These are phyloP conservation scores for Acanthopagrus latus DNA, from an alignment of 2,797 vertebrate genomes.

Conservation along the genomic window DNA sequence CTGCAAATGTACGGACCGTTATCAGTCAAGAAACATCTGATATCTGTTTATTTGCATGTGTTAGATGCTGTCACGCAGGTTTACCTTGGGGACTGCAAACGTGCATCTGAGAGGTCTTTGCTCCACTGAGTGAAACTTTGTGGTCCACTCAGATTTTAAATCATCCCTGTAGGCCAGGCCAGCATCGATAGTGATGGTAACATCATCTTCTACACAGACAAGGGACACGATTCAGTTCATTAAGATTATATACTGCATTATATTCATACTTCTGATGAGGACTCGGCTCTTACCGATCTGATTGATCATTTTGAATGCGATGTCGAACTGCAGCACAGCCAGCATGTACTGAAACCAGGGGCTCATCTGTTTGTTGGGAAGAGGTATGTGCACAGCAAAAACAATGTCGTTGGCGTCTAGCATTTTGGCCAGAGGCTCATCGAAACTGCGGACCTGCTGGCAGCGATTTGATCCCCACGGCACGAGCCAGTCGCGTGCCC, in stretches of 20 bases:
- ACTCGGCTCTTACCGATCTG: slow-evolving; percentile 87
- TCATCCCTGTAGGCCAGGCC: slow-evolving; percentile 52
- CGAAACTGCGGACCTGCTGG: slow-evolving; percentile 89
- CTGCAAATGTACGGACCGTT: slow-evolving; percentile 25
- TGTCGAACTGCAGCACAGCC: slow-evolving; percentile 91
- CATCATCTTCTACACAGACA: slow-evolving; percentile 44
- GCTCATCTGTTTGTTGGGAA: slow-evolving; percentile 90
- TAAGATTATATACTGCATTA: too few relatives aligned
- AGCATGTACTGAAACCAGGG: slow-evolving; percentile 96
- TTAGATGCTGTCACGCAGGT: not conserved
- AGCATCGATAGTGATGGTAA: slow-evolving; percentile 49
- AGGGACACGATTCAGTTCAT: not conserved
- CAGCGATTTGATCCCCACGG: slow-evolving; percentile 91
- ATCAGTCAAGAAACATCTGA: not conserved
- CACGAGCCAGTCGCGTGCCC: slow-evolving; percentile 86
- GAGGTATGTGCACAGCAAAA: slow-evolving; percentile 90
- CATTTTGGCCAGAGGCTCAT: slow-evolving; percentile 87
- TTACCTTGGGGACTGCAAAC: slow-evolving; percentile 51
- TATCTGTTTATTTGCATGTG: not conserved
- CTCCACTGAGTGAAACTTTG: slow-evolving; percentile 48
- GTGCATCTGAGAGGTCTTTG: slow-evolving; percentile 44
- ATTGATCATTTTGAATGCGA: slow-evolving; percentile 90
- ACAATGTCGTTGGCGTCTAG: slow-evolving; percentile 93
- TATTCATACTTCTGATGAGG: not conserved
- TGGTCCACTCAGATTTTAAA: slow-evolving; percentile 38